Conservation (phyloP, 1,140 invertebrate species). For the Drosophila sulfurigaster region DNA sequence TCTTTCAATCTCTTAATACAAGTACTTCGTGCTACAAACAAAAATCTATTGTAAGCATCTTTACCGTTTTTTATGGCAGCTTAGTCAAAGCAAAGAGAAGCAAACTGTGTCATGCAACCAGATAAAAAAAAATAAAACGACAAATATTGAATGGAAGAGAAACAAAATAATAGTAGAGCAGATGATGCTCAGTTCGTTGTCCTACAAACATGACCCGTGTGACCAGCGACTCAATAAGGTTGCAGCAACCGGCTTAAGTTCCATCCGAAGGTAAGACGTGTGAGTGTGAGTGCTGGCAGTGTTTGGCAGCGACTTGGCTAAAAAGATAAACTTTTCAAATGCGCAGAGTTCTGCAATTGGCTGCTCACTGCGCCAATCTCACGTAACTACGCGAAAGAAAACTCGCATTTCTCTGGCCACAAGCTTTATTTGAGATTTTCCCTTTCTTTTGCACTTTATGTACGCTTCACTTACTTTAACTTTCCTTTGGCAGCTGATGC, state of each 20-base stretch:
- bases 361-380: constrained; percentile 10
- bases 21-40: constrained; percentile 15
- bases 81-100: constrained; percentile 27
- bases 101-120: constrained; percentile 64
- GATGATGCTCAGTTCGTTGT: constrained; percentile 72
- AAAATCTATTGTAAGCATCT: constrained; percentile 34
- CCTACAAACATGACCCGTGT: constrained; percentile 59
- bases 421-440: neutral
- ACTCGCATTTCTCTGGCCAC: constrained; percentile 38
- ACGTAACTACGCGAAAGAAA: constrained; percentile 33
- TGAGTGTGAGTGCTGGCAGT: constrained; percentile 26
- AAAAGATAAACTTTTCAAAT: constrained; percentile 58
- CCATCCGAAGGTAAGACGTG: constrained; percentile 23
- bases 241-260: constrained; percentile 58
- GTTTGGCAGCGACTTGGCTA: constrained; percentile 40
- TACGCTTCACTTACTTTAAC: constrained; percentile 66
- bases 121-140: constrained; percentile 32
- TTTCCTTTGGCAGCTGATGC: constrained; percentile 38
- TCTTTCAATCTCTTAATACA: constrained; percentile 34
- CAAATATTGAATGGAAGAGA: constrained; percentile 47
- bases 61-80: constrained; percentile 45
- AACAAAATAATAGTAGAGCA: constrained; percentile 66
- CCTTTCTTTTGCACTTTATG: constrained; percentile 21
- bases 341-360: constrained; percentile 24
- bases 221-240: constrained; percentile 27